Evolutionary conservation across 2,113 vertebrate species (phyloP).

Genomic region (Ondatra zibethicus): DNA sequence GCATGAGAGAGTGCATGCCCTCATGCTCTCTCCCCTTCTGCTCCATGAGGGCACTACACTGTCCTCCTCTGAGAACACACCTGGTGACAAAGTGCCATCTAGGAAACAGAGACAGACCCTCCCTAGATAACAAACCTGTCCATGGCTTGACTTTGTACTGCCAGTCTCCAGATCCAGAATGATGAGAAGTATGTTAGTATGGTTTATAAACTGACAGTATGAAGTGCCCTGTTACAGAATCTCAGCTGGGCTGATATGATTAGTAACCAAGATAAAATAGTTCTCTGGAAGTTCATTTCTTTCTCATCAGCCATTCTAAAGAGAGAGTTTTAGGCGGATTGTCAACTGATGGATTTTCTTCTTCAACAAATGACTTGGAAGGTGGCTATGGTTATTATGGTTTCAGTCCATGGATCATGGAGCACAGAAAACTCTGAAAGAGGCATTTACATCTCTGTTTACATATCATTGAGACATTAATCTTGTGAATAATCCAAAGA

Average conservation of each 20-base stretch:
- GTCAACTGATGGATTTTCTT: neutral
- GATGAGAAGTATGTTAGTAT: neutral
- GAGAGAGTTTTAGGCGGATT: neutral
- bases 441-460: neutral
- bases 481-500: neutral
- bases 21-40: neutral
- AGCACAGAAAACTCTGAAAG: neutral
- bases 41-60: neutral
- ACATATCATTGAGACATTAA: neutral
- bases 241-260: neutral
- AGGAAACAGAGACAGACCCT: neutral
- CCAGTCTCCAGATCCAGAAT: neutral
- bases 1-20: neutral
- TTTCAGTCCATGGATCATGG: neutral
- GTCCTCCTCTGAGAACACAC: neutral
- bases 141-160: neutral
- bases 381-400: neutral
- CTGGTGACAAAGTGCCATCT: neutral
- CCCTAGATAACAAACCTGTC: too few species aligned
- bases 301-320: conserved; percentile 11
- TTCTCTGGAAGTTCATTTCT: neutral
- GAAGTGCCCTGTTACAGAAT: neutral
- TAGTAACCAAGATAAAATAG: neutral
- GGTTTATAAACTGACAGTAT: neutral
- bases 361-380: neutral